Percentiles rank a stretch among this genome's conserved stretches.
phyloP scores from a whole-genome alignment of 1,140 invertebrate species.

The Hylyphantes graminicola region DNA sequence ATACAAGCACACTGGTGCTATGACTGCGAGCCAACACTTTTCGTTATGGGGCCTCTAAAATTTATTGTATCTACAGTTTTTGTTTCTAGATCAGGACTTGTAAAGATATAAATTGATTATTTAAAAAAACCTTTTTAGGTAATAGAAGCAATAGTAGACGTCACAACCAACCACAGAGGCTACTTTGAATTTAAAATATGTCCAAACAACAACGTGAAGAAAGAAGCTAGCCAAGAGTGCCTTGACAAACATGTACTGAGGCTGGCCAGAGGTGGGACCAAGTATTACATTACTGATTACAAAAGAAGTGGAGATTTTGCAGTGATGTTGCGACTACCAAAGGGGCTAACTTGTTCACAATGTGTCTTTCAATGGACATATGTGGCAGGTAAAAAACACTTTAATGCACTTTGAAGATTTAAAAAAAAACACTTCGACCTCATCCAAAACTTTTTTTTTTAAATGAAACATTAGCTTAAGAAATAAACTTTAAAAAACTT shows the following conservation, averaged over 20 bases:
- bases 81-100: too few species aligned
- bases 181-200: constrained; percentile 64
- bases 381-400: constrained; percentile 63
- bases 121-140: constrained; percentile 16
- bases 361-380: constrained; percentile 67
- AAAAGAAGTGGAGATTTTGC: constrained; percentile 38
- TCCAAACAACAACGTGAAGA: constrained; percentile 61
- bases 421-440: too few species aligned
- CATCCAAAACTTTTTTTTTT: too few species aligned
- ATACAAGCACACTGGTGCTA: too few species aligned
- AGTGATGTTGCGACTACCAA: constrained; percentile 62
- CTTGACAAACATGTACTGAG: constrained; percentile 61
- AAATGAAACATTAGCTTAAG: too few species aligned
- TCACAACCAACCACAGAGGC: constrained; percentile 71
- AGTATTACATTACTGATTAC: constrained; percentile 11
- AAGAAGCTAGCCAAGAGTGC: constrained; percentile 63
- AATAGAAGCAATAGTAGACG: constrained; percentile 55
- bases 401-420: background rate
- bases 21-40: too few species aligned
- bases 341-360: constrained; percentile 63
- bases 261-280: constrained; percentile 11
- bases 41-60: too few species aligned
- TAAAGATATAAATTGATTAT: too few species aligned
- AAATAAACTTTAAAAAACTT: background rate
- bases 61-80: too few species aligned